Conservation (phyloP, 2,888 invertebrate species). For the Rotaria magnacalcarata region DNA sequence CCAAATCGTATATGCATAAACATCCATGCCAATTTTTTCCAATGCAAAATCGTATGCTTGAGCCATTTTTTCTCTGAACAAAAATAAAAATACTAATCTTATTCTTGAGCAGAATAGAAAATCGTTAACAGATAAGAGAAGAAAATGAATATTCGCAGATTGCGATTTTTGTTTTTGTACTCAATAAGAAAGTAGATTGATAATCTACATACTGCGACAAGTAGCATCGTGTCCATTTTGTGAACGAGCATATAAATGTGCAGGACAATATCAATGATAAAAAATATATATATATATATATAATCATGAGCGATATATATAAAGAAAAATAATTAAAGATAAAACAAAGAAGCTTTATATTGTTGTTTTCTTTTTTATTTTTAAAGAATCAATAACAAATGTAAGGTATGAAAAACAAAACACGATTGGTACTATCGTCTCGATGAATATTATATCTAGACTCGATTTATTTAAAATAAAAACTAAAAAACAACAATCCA, state of each 20-base stretch:
- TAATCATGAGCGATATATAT: background rate
- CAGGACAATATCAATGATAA: background rate
- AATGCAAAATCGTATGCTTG: slow-evolving; percentile 98
- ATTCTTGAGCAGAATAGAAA: background rate
- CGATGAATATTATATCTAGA: background rate
- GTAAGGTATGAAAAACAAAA: slow-evolving; percentile 9
- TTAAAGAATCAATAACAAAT: slow-evolving; percentile 2
- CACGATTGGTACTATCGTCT: background rate
- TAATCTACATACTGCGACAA: background rate
- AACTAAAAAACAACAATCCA: background rate
- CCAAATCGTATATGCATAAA: slow-evolving; percentile 93
- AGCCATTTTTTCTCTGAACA: slow-evolving; percentile 90
- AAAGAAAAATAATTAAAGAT: slow-evolving; percentile 47
- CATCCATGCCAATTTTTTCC: slow-evolving; percentile 96
- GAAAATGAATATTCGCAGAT: background rate
- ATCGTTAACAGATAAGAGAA: background rate
- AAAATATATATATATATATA: background rate
- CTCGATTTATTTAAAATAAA: background rate
- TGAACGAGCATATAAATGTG: background rate
- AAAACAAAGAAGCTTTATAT: background rate
- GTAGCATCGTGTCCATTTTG: background rate
- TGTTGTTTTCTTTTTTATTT: background rate
- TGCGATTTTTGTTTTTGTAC: background rate
- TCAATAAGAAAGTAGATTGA: slow-evolving; percentile 1
- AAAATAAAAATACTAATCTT: background rate